Evolutionary conservation across 2,113 vertebrate species (phyloP).

Genomic region (Xiphorhynchus elegans): DNA sequence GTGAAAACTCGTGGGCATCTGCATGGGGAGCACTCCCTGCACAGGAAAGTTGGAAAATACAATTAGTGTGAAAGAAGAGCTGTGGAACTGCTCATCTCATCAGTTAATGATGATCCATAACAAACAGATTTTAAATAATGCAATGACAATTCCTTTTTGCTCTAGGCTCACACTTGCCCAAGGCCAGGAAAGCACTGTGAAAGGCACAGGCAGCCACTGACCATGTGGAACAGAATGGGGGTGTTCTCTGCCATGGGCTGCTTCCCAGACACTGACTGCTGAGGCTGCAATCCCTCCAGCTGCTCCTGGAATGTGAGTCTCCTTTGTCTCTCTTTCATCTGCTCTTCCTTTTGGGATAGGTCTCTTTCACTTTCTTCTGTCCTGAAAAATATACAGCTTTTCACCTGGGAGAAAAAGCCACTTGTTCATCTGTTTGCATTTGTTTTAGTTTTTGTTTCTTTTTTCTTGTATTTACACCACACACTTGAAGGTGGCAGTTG

Average conservation of each 20-base stretch:
- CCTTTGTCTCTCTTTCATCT: slow-evolving; percentile 22
- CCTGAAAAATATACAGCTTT: slow-evolving; percentile 37
- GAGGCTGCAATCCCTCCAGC: slow-evolving; percentile 65
- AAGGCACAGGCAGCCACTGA: slow-evolving; percentile 40
- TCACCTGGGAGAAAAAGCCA: neutral
- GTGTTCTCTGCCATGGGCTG: slow-evolving; percentile 73
- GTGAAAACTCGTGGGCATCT: neutral
- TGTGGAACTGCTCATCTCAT: neutral
- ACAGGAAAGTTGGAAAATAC: neutral
- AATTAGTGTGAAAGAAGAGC: neutral
- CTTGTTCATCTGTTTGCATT: neutral
- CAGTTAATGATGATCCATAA: neutral
- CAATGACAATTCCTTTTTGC: neutral
- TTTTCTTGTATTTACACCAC: neutral
- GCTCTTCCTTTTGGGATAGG: slow-evolving; percentile 37
- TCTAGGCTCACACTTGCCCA: neutral
- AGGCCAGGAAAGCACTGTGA: neutral
- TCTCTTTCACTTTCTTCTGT: slow-evolving; percentile 31
- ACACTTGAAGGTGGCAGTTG: neutral
- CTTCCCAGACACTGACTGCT: slow-evolving; percentile 55
- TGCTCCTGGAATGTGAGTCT: slow-evolving; percentile 52
- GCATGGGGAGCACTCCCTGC: neutral
- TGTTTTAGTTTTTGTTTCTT: neutral
- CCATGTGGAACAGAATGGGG: slow-evolving; percentile 70
- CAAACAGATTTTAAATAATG: neutral